These are phyloP conservation scores for Enteromius fasciolatus DNA, from an alignment of 2,797 vertebrate genomes.

Conservation along the genomic window DNA sequence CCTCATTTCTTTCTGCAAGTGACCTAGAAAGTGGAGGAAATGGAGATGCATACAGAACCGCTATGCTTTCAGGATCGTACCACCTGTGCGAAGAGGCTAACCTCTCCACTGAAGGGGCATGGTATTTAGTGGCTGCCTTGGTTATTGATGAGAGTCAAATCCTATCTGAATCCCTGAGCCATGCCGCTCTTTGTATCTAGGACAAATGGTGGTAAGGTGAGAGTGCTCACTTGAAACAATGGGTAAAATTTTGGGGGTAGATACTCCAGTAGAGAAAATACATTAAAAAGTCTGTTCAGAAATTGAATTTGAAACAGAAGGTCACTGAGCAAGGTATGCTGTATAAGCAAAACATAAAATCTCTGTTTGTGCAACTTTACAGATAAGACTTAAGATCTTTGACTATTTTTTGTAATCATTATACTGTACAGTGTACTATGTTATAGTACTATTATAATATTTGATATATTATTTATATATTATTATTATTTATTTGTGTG, in stretches of 20 bases:
- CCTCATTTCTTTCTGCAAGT: constrained; percentile 68
- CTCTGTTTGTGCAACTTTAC: not conserved
- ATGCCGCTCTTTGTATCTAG: constrained; percentile 63
- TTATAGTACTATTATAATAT: not conserved
- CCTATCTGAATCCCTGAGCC: constrained; percentile 61
- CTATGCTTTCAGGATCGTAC: constrained; percentile 26
- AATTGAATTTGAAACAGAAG: constrained; percentile 8
- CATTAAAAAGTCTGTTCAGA: not conserved
- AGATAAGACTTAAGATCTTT: too few relatives aligned
- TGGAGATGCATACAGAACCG: constrained; percentile 36
- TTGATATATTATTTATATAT: not conserved
- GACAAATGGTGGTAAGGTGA: constrained; percentile 49
- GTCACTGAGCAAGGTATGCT: not conserved
- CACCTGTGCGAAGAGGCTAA: constrained; percentile 35
- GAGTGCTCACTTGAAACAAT: constrained; percentile 57
- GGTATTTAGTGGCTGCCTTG: constrained; percentile 59
- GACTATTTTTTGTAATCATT: not conserved
- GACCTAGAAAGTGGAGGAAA: constrained; percentile 71
- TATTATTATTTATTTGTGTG: not conserved
- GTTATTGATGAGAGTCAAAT: constrained; percentile 76
- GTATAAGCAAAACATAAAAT: not conserved
- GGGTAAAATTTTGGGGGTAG: constrained; percentile 1
- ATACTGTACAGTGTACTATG: not conserved
- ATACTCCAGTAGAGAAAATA: not conserved
- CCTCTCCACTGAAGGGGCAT: constrained; percentile 30